phyloP scores from a whole-genome alignment of 2,888 invertebrate species.

The Pimpla rufipes region DNA sequence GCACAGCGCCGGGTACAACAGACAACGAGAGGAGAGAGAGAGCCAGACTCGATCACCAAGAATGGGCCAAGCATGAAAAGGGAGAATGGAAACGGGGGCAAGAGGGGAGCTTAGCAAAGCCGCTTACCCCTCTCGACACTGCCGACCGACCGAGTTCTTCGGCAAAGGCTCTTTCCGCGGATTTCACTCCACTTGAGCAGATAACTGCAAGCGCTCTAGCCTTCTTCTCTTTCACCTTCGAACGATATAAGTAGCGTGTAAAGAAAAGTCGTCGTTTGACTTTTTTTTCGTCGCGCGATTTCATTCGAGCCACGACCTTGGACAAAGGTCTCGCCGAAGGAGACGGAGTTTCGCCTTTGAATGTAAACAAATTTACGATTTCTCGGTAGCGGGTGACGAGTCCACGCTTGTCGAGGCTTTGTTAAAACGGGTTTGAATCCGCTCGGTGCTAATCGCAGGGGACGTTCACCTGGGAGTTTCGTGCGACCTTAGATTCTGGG shows the following conservation, averaged over 20 bases:
- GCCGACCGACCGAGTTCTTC: constrained; percentile 40
- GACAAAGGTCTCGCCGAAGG: neutral
- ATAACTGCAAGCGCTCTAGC: constrained; percentile 23
- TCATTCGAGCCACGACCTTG: constrained; percentile 17
- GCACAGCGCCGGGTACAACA: neutral
- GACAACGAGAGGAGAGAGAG: constrained; percentile 6
- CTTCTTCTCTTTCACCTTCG: constrained; percentile 56
- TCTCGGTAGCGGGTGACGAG: neutral
- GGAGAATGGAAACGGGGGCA: constrained; percentile 22
- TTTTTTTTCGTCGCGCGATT: constrained; percentile 17
- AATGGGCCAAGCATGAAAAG: constrained; percentile 49
- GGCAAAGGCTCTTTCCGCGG: constrained; percentile 29
- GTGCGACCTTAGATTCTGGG: no score
- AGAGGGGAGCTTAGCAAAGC: constrained; percentile 46
- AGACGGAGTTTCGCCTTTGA: neutral
- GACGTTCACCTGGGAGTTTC: no score
- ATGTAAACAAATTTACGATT: neutral
- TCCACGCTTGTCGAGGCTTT: neutral
- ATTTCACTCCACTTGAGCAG: constrained; percentile 51
- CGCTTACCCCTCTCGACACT: constrained; percentile 42
- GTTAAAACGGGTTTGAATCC: no score
- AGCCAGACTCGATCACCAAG: constrained; percentile 45
- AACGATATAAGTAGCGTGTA: constrained; percentile 30
- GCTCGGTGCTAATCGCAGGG: no score
- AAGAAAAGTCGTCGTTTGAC: constrained; percentile 11